Evolutionary conservation across 1,140 invertebrate species (phyloP).

Genomic region (Heliconius eleuchia): DNA sequence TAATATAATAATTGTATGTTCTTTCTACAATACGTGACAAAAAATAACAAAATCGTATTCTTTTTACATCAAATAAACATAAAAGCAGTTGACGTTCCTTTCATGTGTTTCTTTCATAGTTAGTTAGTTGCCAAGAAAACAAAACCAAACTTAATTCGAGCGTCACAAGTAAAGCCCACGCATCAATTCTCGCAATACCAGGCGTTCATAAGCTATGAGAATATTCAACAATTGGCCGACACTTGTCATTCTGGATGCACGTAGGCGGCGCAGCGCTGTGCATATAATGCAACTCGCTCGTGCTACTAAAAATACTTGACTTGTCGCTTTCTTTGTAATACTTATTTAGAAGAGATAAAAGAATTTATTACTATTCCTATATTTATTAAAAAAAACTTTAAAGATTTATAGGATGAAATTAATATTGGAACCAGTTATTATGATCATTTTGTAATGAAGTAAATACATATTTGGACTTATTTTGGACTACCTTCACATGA

Average conservation of each 20-base stretch:
- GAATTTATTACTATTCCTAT: too few species aligned
- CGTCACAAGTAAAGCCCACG: slow-evolving; percentile 23
- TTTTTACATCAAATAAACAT: too few species aligned
- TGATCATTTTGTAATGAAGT: background rate
- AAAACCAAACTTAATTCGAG: slow-evolving; percentile 8
- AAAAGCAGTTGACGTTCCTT: too few species aligned
- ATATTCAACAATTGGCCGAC: slow-evolving; percentile 30
- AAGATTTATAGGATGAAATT: too few species aligned
- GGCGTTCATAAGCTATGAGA: slow-evolving; percentile 23
- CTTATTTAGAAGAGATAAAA: background rate
- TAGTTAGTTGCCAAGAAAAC: background rate
- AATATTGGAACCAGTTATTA: too few species aligned
- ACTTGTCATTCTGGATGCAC: slow-evolving; percentile 10
- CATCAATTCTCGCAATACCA: slow-evolving; percentile 27
- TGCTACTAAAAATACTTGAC: slow-evolving; percentile 5
- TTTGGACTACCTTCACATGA: background rate
- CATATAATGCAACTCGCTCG: slow-evolving; percentile 17
- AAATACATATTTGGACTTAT: background rate
- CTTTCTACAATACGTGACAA: too few species aligned
- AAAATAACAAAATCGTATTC: too few species aligned
- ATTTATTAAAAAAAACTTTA: too few species aligned
- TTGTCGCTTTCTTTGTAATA: background rate
- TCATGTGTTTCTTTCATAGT: too few species aligned
- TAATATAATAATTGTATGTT: too few species aligned
- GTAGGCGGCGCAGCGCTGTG: slow-evolving; percentile 12